These are phyloP conservation scores for Alectoris magna DNA, from an alignment of 2,797 vertebrate genomes.

Conservation along the genomic window DNA sequence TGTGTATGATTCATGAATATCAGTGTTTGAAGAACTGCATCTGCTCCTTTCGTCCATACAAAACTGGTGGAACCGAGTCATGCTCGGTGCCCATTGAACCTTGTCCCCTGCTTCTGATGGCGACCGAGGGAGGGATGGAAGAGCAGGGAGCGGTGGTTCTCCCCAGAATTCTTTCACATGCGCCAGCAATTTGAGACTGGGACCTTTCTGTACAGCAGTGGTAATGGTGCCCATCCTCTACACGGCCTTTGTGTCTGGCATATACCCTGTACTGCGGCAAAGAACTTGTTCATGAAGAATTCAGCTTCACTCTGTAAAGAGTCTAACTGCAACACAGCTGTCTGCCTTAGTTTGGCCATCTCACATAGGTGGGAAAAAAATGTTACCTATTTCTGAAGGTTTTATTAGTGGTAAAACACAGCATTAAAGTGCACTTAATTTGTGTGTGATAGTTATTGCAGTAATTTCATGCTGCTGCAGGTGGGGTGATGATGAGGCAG, in stretches of 20 bases:
- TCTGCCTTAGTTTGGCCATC: not conserved
- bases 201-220: rapidly evolving
- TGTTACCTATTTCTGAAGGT: not conserved
- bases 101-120: not conserved
- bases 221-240: not conserved
- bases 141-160: not conserved
- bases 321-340: not conserved
- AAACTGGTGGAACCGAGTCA: not conserved
- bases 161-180: rapidly evolving
- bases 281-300: not conserved
- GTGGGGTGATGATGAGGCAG: not conserved
- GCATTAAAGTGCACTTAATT: not conserved
- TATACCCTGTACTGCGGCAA: not conserved
- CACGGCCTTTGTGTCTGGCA: rapidly evolving
- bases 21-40: constrained; percentile 6
- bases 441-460: not conserved
- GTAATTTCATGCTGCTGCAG: not conserved
- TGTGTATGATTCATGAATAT: constrained; percentile 51
- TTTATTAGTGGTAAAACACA: not conserved
- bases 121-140: not conserved
- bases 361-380: not conserved
- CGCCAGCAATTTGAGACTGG: not conserved
- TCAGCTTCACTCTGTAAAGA: not conserved
- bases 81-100: rapidly evolving
- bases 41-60: not conserved